Conservation (phyloP, 2,113 vertebrate species). For the Balaenoptera acutorostrata region DNA sequence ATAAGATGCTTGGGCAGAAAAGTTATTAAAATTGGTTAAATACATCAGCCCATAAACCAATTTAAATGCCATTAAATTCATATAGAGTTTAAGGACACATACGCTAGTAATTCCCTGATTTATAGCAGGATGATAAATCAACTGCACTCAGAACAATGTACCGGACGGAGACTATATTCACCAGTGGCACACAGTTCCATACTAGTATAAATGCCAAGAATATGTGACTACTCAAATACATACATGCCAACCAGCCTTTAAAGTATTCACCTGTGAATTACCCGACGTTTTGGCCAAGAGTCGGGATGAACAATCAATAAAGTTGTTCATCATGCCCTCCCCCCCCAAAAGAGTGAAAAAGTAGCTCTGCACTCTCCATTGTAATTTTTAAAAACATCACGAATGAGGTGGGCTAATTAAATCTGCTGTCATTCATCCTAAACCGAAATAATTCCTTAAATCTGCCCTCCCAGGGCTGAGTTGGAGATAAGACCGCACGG, state of each 20-base stretch:
- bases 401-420: neutral
- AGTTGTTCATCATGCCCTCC: neutral
- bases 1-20: constrained; percentile 34
- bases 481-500: neutral
- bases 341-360: constrained; percentile 21
- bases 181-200: neutral
- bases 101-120: constrained; percentile 35
- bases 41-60: constrained; percentile 51
- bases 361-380: neutral
- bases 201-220: neutral
- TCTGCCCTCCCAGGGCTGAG: constrained; percentile 2
- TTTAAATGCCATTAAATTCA: constrained; percentile 55
- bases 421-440: neutral
- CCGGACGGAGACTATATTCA: neutral
- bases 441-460: constrained; percentile 37
- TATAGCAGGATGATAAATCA: constrained; percentile 33
- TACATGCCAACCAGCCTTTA: neutral
- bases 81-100: constrained; percentile 37
- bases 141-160: neutral
- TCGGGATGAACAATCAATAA: neutral
- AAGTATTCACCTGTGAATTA: neutral
- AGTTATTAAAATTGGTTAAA: constrained; percentile 65
- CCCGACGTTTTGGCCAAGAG: neutral
- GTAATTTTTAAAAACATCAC: neutral
- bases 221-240: neutral